These are phyloP conservation scores for Cairina moschata DNA, from an alignment of 2,113 vertebrate genomes.

Conservation along the genomic window DNA sequence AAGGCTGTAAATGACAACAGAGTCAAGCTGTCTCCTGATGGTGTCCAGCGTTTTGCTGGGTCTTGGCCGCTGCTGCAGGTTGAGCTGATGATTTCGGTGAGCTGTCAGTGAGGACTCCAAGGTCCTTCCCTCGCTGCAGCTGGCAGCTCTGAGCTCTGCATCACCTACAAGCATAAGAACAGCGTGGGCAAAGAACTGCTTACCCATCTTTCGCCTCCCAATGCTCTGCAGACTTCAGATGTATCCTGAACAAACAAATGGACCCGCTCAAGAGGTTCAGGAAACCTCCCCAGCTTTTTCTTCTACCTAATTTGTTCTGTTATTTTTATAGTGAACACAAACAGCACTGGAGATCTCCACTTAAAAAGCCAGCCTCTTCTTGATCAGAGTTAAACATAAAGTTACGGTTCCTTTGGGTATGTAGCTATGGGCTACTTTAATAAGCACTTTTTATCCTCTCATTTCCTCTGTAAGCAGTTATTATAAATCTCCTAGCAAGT, in stretches of 20 bases:
- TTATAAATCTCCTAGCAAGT: neutral
- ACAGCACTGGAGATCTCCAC: neutral
- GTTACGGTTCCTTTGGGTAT: neutral
- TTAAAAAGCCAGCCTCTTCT: neutral
- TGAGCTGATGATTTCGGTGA: neutral
- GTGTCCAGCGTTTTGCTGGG: neutral
- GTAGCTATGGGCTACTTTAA: neutral
- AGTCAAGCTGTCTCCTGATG: neutral
- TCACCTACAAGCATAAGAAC: neutral
- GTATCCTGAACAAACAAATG: neutral
- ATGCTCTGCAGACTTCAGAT: neutral
- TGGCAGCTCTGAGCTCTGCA: neutral
- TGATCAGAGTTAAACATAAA: neutral
- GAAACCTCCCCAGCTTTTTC: neutral
- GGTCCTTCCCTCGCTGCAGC: neutral
- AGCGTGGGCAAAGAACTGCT: rapidly evolving
- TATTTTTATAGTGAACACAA: neutral
- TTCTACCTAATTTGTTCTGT: neutral
- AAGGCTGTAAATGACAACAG: neutral
- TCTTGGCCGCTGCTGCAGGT: neutral
- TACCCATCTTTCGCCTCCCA: neutral
- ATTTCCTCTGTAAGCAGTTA: neutral
- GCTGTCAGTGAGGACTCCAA: neutral
- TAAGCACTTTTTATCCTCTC: neutral
- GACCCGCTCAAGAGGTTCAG: neutral